phyloP scores from a whole-genome alignment of 2,113 vertebrate species.

The Oreotragus oreotragus region DNA sequence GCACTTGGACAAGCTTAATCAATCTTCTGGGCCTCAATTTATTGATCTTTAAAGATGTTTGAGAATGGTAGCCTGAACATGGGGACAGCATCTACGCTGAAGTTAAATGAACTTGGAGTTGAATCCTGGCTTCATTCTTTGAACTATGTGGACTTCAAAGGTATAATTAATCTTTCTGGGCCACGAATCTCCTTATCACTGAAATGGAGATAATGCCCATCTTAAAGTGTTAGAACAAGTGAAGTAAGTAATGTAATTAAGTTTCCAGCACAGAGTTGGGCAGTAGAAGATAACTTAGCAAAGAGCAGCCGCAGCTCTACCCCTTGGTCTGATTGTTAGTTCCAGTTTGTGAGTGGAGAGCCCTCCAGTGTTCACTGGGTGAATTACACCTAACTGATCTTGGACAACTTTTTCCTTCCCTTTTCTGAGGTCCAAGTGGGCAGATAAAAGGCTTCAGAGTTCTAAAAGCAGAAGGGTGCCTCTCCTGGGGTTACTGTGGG shows the following conservation, averaged over 20 bases:
- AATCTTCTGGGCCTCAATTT: neutral
- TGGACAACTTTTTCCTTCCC: neutral
- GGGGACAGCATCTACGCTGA: neutral
- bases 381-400: neutral
- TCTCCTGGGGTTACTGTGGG: neutral
- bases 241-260: neutral
- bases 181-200: neutral
- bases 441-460: neutral
- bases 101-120: neutral
- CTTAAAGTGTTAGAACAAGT: neutral
- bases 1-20: neutral
- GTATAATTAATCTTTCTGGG: neutral
- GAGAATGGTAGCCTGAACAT: neutral
- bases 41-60: neutral
- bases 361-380: conserved; percentile 43
- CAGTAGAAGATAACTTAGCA: neutral
- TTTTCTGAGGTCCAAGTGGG: neutral
- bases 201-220: neutral
- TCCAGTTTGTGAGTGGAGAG: conserved; percentile 10
- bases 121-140: neutral
- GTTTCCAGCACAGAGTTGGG: neutral
- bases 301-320: neutral
- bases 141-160: neutral
- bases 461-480: neutral
- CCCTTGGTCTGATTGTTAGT: neutral